These are phyloP conservation scores for Oryzias celebensis DNA, from an alignment of 2,113 vertebrate genomes.

Conservation along the genomic window DNA sequence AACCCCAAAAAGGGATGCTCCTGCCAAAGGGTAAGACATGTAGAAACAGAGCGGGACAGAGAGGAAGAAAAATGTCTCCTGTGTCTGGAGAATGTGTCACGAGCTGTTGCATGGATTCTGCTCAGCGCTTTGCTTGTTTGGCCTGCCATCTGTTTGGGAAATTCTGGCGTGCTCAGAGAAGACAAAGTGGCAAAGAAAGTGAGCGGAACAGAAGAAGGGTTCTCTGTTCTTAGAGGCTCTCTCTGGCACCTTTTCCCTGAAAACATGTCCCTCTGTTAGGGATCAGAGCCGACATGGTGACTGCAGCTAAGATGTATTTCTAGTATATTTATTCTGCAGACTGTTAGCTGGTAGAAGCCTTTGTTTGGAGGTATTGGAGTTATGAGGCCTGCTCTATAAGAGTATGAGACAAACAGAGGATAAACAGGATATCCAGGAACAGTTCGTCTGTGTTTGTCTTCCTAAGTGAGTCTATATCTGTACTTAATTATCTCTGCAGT, in stretches of 20 bases:
- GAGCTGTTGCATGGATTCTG: slow-evolving; percentile 11
- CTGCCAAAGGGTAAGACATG: slow-evolving; percentile 38
- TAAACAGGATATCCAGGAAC: slow-evolving; percentile 63
- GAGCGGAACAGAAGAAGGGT: slow-evolving; percentile 26
- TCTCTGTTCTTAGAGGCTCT: slow-evolving; percentile 43
- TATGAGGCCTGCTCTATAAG: slow-evolving; percentile 52
- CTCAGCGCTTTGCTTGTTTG: slow-evolving; percentile 42
- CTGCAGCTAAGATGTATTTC: slow-evolving; percentile 44
- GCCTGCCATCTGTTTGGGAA: slow-evolving; percentile 39
- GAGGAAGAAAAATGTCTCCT: slow-evolving; percentile 16
- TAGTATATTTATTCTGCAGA: slow-evolving; percentile 65
- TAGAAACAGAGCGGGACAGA: slow-evolving; percentile 18
- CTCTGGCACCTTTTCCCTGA: slow-evolving; percentile 50
- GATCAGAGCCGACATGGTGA: slow-evolving; percentile 60
- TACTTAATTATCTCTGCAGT: slow-evolving; percentile 39
- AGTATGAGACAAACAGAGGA: slow-evolving; percentile 42
- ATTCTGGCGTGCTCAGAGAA: slow-evolving; percentile 16
- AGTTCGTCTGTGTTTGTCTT: slow-evolving; percentile 43
- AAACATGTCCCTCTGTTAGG: slow-evolving; percentile 65
- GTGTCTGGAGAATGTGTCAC: slow-evolving; percentile 47
- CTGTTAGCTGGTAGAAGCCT: slow-evolving; percentile 36
- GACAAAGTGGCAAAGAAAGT: slow-evolving; percentile 31
- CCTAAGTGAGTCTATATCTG: slow-evolving; percentile 27
- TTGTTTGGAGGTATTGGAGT: slow-evolving; percentile 52
- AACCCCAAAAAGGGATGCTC: slow-evolving; percentile 30